Evolutionary conservation across 2,113 vertebrate genomes (phyloP).

Genomic region (Lasiurus borealis): DNA sequence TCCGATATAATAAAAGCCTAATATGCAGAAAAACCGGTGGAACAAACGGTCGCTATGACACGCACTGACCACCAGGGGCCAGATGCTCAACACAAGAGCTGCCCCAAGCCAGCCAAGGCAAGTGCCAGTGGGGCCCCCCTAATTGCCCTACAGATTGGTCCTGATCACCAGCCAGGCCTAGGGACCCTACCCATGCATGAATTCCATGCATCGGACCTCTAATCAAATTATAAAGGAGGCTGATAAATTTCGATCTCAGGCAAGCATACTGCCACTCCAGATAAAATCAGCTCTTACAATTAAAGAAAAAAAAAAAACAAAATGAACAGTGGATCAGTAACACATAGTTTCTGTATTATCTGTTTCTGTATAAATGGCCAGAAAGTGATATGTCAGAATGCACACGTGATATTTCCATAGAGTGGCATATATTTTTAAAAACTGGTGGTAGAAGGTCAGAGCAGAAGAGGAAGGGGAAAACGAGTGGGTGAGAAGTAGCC

Average conservation of each 20-base stretch:
- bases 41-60: too few species aligned
- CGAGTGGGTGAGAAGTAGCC: neutral
- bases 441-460: neutral
- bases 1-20: too few species aligned
- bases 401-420: neutral
- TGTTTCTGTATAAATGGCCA: neutral
- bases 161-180: too few species aligned
- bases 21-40: too few species aligned
- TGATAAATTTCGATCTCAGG: neutral
- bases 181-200: too few species aligned
- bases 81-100: too few species aligned
- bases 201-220: too few species aligned
- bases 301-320: neutral
- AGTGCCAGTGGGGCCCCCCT: too few species aligned
- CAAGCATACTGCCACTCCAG: neutral
- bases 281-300: conserved; percentile 22
- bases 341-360: neutral
- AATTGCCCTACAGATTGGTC: too few species aligned
- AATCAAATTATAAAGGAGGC: neutral
- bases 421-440: neutral
- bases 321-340: neutral
- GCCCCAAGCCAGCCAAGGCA: too few species aligned
- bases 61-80: too few species aligned
- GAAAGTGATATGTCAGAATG: neutral
- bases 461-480: neutral